phyloP scores from a whole-genome alignment of 1,140 invertebrate genomes.

The Drosophila rufa region DNA sequence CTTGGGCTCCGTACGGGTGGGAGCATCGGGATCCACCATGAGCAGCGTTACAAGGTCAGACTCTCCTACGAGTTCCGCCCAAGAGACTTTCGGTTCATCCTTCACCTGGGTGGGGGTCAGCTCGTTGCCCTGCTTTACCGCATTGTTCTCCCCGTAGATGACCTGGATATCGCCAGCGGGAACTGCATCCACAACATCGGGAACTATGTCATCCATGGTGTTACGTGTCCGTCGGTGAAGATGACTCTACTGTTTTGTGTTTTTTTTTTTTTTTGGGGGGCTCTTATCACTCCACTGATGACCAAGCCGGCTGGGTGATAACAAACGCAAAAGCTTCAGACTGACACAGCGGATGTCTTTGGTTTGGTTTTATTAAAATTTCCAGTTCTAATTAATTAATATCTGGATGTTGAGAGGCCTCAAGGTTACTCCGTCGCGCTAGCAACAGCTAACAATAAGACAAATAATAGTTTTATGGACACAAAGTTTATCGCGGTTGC shows the following conservation, averaged over 20 bases:
- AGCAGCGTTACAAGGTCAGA: conserved; percentile 90
- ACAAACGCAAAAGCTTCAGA: conserved; percentile 28
- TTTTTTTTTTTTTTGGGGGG: conserved; percentile 7
- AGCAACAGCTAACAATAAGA: conserved; percentile 44
- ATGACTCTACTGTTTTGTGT: conserved; percentile 9
- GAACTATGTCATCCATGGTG: conserved; percentile 77
- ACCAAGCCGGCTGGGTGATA: conserved; percentile 41
- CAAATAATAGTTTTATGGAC: conserved; percentile 51
- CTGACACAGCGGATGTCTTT: conserved; percentile 31
- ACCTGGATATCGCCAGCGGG: conserved; percentile 86
- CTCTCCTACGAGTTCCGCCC: conserved; percentile 86
- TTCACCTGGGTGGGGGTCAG: conserved; percentile 91
- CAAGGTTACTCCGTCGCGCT: conserved; percentile 25
- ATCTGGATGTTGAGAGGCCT: conserved; percentile 42
- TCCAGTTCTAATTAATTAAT: conserved; percentile 71
- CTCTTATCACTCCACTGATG: conserved; percentile 59
- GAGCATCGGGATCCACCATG: conserved; percentile 96
- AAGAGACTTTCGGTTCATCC: conserved; percentile 88
- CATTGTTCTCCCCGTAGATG: conserved; percentile 87
- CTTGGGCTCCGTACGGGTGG: conserved; percentile 91
- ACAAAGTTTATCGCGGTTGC: conserved; percentile 43
- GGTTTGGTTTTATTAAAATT: conserved; percentile 35
- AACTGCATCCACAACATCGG: conserved; percentile 89
- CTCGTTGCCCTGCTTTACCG: conserved; percentile 90
- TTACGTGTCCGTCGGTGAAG: conserved; percentile 23